These are phyloP conservation scores for Podarcis raffonei DNA, from an alignment of 2,113 vertebrate genomes.

Conservation along the genomic window DNA sequence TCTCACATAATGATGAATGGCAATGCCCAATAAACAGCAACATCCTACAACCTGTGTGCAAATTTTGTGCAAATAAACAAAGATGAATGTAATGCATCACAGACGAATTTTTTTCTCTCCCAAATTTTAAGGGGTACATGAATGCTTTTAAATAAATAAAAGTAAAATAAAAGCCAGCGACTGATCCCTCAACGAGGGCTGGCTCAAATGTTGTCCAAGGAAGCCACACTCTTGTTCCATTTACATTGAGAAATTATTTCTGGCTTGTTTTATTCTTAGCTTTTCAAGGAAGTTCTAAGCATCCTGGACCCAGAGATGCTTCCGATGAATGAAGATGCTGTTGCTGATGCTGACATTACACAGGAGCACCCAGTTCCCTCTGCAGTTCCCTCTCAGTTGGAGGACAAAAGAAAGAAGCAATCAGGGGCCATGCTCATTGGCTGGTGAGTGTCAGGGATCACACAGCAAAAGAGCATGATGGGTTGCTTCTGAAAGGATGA, in stretches of 20 bases:
- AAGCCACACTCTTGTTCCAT: not conserved
- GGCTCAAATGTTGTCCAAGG: not conserved
- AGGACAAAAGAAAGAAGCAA: not conserved
- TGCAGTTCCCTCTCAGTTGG: not conserved
- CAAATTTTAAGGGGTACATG: no score
- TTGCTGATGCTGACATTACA: not conserved
- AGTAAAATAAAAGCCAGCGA: no score
- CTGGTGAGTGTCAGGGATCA: not conserved
- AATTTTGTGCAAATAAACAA: no score
- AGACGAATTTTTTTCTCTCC: no score
- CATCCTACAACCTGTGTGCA: no score
- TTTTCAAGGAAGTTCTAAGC: constrained; percentile 75
- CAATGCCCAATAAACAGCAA: no score
- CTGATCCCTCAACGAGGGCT: not conserved
- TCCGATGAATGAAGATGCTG: constrained; percentile 27
- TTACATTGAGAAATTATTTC: not conserved
- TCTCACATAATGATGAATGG: no score
- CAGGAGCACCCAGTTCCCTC: not conserved
- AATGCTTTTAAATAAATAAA: no score
- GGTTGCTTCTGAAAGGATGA: not conserved
- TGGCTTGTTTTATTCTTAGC: constrained; percentile 55
- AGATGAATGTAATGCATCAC: no score
- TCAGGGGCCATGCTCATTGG: not conserved
- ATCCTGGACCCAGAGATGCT: constrained; percentile 75
- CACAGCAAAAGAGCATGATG: not conserved